These are phyloP conservation scores for Prionailurus viverrinus DNA, from an alignment of 2,113 vertebrate genomes.

Conservation along the genomic window DNA sequence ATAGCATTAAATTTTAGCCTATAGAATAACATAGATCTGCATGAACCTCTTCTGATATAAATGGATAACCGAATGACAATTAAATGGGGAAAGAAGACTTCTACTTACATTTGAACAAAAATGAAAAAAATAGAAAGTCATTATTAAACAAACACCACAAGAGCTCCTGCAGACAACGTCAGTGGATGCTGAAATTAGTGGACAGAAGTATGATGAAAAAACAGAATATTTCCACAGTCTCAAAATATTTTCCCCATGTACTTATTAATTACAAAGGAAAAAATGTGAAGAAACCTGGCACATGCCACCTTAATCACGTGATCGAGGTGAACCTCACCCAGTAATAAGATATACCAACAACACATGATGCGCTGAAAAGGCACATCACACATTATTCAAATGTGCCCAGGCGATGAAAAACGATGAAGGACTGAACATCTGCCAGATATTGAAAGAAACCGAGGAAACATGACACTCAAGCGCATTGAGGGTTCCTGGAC, in stretches of 20 bases:
- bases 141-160: not conserved
- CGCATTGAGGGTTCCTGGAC: not conserved
- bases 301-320: not conserved
- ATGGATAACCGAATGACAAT: not conserved
- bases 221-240: not conserved
- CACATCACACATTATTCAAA: not conserved
- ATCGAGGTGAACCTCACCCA: not conserved
- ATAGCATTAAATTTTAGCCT: not conserved
- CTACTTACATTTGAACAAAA: not conserved
- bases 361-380: not conserved
- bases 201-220: not conserved
- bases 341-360: not conserved
- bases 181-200: not conserved
- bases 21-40: not conserved
- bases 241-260: not conserved
- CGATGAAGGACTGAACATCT: not conserved
- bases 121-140: not conserved
- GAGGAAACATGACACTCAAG: not conserved
- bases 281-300: not conserved
- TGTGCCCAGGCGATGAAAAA: not conserved
- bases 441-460: not conserved
- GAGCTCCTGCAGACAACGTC: not conserved
- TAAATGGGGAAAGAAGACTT: not conserved
- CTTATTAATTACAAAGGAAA: not conserved
- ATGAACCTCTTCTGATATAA: not conserved